Evolutionary conservation across 53 echinoderm and acorn worm genomes (phyloP).

Genomic region (Astropecten irregularis): DNA sequence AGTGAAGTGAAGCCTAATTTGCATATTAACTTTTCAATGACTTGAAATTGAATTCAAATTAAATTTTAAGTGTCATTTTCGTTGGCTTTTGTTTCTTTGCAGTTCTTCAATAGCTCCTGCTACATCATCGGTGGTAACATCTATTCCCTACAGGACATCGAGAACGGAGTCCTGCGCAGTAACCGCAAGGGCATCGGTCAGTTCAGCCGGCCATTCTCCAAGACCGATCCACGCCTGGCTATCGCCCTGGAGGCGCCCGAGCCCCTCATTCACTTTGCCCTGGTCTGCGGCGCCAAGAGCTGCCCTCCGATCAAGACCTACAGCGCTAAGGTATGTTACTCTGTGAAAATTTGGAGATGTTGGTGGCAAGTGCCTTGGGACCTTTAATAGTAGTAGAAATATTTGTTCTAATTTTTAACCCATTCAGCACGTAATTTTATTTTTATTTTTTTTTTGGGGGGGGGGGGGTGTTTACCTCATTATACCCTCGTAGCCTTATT

Average conservation of each 20-base stretch:
- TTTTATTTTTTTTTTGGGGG: too few species aligned
- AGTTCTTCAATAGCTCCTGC: conserved; percentile 94
- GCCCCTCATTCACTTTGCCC: conserved; percentile 90
- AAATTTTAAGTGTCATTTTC: neutral
- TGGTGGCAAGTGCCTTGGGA: too few species aligned
- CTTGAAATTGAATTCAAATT: too few species aligned
- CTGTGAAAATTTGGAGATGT: too few species aligned
- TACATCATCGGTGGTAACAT: conserved; percentile 93
- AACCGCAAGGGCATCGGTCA: conserved; percentile 85
- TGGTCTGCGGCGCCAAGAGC: conserved; percentile 98
- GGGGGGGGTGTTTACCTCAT: too few species aligned
- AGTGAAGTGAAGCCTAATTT: too few species aligned
- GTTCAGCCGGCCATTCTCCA: conserved; percentile 79
- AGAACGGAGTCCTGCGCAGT: conserved; percentile 88
- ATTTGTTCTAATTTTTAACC: too few species aligned
- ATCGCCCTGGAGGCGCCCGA: conserved; percentile 79
- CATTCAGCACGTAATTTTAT: too few species aligned
- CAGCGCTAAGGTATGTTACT: conserved; percentile 82
- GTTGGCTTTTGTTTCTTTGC: neutral
- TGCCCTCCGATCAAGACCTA: conserved; percentile 98
- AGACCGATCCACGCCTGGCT: conserved; percentile 75
- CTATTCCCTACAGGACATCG: conserved; percentile 93
- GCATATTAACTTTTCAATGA: too few species aligned
- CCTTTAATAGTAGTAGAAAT: too few species aligned
- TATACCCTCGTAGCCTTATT: too few species aligned